These are phyloP conservation scores for Nudaria mundana DNA, from an alignment of 2,888 invertebrate genomes.

Conservation along the genomic window DNA sequence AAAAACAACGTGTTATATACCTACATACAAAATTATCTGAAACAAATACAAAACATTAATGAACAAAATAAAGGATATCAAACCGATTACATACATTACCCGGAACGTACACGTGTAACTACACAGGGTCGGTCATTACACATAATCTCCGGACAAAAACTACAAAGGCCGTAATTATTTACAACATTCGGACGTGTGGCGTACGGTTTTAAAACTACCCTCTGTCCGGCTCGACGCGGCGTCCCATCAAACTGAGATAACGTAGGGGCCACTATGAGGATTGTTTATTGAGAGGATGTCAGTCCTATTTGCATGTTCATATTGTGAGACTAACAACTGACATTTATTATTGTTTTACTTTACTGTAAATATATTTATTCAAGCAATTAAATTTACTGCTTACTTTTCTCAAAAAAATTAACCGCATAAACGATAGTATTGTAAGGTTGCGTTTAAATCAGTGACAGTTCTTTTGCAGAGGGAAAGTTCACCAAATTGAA, in stretches of 20 bases:
- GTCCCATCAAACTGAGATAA: constrained; percentile 66
- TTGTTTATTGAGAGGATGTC: constrained; percentile 71
- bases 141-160: constrained; percentile 40
- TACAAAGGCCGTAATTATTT: constrained; percentile 59
- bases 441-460: too few species aligned
- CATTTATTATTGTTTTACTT: neutral
- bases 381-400: neutral
- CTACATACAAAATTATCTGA: constrained; percentile 2
- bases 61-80: constrained; percentile 25
- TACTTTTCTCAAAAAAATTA: neutral
- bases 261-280: constrained; percentile 62
- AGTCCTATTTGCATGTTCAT: constrained; percentile 41
- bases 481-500: too few species aligned
- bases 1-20: too few species aligned
- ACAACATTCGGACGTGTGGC: constrained; percentile 44
- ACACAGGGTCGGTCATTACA: constrained; percentile 33
- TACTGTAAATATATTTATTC: too few species aligned
- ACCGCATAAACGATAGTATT: neutral
- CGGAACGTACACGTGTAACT: constrained; percentile 20
- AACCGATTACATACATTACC: constrained; percentile 23
- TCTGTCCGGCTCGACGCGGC: constrained; percentile 31
- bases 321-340: constrained; percentile 30
- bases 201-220: constrained; percentile 67
- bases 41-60: constrained; percentile 13
- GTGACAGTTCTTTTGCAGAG: too few species aligned